These are phyloP conservation scores for Trichosurus vulpecula DNA, from an alignment of 2,797 vertebrate species.

Conservation along the genomic window DNA sequence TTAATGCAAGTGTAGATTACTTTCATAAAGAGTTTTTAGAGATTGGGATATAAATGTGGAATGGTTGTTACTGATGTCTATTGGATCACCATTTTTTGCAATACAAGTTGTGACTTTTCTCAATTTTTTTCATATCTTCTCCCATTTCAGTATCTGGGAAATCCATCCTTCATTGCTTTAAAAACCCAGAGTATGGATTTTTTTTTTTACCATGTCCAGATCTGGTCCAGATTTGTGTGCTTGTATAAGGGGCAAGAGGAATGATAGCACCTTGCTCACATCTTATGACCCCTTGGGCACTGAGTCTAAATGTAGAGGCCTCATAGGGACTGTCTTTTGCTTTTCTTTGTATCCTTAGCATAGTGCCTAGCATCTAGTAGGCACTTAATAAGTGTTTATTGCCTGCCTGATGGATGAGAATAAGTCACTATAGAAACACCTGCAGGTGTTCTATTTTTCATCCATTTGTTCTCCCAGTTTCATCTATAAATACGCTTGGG, in stretches of 20 bases:
- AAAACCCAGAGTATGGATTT: neutral
- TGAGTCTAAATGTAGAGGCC: neutral
- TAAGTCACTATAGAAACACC: neutral
- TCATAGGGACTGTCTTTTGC: neutral
- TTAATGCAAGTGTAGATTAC: neutral
- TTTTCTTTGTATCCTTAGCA: neutral
- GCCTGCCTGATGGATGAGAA: too few species aligned
- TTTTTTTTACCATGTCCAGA: neutral
- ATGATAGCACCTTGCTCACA: neutral
- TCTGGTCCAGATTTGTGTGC: neutral
- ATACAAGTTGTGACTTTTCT: neutral
- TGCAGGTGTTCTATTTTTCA: neutral
- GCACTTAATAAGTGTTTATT: neutral
- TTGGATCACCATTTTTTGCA: neutral
- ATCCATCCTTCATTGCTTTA: neutral
- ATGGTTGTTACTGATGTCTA: neutral
- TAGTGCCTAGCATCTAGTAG: neutral
- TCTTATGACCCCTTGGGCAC: neutral
- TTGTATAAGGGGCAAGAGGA: too few species aligned
- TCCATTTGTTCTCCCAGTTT: neutral
- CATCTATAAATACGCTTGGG: neutral
- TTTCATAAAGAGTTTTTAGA: neutral
- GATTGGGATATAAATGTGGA: neutral
- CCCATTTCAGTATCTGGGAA: neutral
- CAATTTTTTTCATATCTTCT: neutral